A percentile compares a stretch with the other conserved stretches of the same genome.
phyloP scores from a whole-genome alignment of 1,140 invertebrate species.

The Acromyrmex echinatior region DNA sequence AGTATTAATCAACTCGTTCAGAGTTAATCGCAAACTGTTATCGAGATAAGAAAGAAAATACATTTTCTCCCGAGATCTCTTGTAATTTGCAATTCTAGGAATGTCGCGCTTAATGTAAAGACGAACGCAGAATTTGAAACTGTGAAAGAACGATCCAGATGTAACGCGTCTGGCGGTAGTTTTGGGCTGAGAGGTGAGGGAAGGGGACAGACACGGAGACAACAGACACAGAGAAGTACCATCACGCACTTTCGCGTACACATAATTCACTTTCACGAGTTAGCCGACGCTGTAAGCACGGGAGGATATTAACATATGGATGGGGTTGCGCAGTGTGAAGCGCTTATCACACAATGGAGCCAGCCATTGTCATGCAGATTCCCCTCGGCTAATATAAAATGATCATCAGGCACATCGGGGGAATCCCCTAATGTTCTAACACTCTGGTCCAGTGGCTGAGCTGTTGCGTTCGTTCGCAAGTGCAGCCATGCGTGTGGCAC shows the following conservation, averaged over 20 bases:
- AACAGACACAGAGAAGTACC: conserved; percentile 49
- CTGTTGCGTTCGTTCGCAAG: conserved; percentile 72
- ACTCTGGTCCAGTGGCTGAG: conserved; percentile 70
- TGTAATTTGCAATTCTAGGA: conserved; percentile 23
- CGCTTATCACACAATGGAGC: conserved; percentile 79
- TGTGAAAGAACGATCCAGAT: conserved; percentile 39
- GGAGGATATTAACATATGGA: conserved; percentile 78
- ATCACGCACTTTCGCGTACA: conserved; percentile 71
- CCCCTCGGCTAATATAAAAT: conserved; percentile 81
- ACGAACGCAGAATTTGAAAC: conserved; percentile 14
- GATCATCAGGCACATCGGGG: conserved; percentile 80
- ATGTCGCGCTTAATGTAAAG: background rate
- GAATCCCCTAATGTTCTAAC: conserved; percentile 79
- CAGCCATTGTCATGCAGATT: conserved; percentile 80
- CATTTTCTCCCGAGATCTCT: background rate
- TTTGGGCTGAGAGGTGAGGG: background rate
- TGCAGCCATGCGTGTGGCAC: conserved; percentile 68
- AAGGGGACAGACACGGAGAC: conserved; percentile 19
- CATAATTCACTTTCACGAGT: conserved; percentile 76
- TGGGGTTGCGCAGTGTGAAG: conserved; percentile 76
- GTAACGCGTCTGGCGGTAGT: conserved; percentile 38
- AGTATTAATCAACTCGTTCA: background rate
- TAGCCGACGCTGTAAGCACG: conserved; percentile 67
- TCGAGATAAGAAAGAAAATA: conserved; percentile 8
- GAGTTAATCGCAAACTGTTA: conserved; percentile 4